A percentile compares a stretch with the other conserved stretches of the same genome.
phyloP scores from a whole-genome alignment of 1,140 invertebrate genomes.

The Psix sp. region DNA sequence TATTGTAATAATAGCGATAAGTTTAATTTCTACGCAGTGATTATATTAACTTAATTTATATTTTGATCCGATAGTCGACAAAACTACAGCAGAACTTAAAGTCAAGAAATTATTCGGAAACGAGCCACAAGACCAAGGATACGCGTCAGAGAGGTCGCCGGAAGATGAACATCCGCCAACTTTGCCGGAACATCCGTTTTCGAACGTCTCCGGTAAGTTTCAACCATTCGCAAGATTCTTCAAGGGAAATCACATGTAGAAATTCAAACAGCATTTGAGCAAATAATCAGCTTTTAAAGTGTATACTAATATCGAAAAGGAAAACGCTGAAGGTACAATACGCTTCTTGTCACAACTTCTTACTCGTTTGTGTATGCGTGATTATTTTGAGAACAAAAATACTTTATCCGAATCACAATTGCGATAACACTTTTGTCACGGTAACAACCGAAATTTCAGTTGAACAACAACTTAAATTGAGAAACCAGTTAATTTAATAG shows the following conservation, averaged over 20 bases:
- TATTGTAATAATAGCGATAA: no score
- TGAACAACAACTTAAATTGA: no score
- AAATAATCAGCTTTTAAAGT: constrained; percentile 12
- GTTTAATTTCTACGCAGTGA: no score
- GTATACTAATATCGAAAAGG: constrained; percentile 1
- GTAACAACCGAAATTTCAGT: no score
- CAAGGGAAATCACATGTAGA: neutral
- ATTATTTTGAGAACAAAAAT: no score
- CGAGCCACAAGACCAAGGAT: constrained; percentile 84
- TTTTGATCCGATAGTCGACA: constrained; percentile 17
- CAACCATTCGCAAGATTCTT: constrained; percentile 7
- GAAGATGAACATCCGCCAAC: constrained; percentile 85
- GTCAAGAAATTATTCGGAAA: constrained; percentile 73
- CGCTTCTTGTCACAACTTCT: no score
- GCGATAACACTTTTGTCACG: no score
- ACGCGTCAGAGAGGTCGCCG: constrained; percentile 86
- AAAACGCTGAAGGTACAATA: no score
- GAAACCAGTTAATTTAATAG: no score
- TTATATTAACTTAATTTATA: neutral
- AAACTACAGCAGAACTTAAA: constrained; percentile 54
- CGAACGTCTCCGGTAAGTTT: constrained; percentile 67
- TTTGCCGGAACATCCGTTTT: constrained; percentile 75
- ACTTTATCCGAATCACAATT: no score
- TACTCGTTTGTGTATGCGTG: no score
- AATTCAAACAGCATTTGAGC: constrained; percentile 12